Conservation (phyloP, 2,113 vertebrate species). For the Brachypodius melanocephalos region DNA sequence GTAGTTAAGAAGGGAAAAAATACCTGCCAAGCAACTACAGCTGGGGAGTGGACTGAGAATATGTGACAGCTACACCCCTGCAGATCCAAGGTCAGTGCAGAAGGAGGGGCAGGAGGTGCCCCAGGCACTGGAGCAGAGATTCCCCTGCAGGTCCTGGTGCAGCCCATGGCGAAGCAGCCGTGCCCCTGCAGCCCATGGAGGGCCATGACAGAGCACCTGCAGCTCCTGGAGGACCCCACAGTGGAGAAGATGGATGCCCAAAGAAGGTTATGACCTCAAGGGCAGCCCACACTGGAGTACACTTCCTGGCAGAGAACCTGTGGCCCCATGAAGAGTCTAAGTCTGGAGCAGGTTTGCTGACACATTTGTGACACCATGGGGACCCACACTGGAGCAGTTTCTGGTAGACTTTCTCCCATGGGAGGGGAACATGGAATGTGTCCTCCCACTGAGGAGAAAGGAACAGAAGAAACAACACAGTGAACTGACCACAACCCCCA, state of each 20-base stretch:
- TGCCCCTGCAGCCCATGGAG: not conserved
- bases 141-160: not conserved
- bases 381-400: not conserved
- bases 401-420: not conserved
- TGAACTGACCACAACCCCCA: not conserved
- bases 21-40: not conserved
- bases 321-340: not conserved
- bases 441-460: not conserved
- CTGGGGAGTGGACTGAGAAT: not conserved
- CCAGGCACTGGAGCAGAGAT: rapidly evolving
- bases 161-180: not conserved
- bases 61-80: not conserved
- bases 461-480: not conserved
- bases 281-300: not conserved
- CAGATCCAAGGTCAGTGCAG: not conserved
- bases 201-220: rapidly evolving
- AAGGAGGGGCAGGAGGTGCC: not conserved
- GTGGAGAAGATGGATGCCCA: not conserved
- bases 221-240: rapidly evolving
- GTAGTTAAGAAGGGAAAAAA: not conserved
- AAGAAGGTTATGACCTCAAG: not conserved
- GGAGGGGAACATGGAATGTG: not conserved
- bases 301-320: not conserved
- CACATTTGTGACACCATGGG: not conserved
- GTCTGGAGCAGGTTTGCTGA: not conserved